phyloP scores from a whole-genome alignment of 2,113 vertebrate genomes.

The Delphinus delphis region DNA sequence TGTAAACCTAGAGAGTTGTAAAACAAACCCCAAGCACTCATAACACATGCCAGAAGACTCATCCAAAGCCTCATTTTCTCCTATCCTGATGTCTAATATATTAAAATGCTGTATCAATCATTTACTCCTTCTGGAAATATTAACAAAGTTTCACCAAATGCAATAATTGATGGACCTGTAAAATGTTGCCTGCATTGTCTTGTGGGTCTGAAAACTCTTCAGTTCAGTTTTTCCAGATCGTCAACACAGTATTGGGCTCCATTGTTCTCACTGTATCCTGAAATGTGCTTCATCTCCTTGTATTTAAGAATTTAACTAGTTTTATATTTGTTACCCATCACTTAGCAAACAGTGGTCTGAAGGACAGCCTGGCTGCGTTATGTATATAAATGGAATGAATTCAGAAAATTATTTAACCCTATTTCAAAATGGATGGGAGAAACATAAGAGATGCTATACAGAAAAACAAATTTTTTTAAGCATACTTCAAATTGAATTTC shows the following conservation, averaged over 20 bases:
- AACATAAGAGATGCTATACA: background rate
- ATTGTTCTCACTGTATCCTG: background rate
- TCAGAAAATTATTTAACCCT: conserved; percentile 26
- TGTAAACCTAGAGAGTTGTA: background rate
- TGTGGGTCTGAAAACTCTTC: background rate
- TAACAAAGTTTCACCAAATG: background rate
- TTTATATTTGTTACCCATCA: background rate
- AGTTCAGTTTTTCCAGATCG: background rate
- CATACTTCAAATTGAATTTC: background rate
- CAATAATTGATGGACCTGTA: background rate
- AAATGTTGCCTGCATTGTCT: background rate
- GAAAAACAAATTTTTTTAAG: background rate
- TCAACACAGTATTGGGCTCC: background rate
- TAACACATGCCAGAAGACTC: background rate
- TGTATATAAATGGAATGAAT: background rate
- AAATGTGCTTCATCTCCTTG: background rate
- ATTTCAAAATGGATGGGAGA: background rate
- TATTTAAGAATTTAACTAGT: background rate
- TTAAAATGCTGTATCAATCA: background rate
- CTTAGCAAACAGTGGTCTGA: background rate
- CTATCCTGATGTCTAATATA: background rate
- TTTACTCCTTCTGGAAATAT: background rate
- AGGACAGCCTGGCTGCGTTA: background rate
- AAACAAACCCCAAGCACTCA: background rate
- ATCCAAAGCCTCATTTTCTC: background rate